Percentiles rank a stretch among this genome's conserved stretches.
Conservation (phyloP, 2,888 invertebrate species). For the Drosophila ustulata region DNA sequence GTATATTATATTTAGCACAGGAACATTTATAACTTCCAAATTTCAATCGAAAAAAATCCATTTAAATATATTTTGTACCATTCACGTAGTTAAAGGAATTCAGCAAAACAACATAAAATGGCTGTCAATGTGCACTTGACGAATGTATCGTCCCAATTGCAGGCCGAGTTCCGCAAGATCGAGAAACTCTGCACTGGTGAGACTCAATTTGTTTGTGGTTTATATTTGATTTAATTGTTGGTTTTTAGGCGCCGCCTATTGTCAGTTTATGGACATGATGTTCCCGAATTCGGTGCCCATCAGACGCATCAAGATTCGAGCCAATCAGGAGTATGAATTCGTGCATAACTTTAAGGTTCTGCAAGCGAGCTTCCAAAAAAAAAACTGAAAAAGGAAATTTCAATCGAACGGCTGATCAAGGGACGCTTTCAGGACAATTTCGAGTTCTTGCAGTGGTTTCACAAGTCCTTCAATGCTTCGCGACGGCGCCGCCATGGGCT, state of each 20-base stretch:
- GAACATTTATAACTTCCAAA: background rate
- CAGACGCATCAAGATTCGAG: slow-evolving; percentile 98
- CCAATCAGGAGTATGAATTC: slow-evolving; percentile 88
- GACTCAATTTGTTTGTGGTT: slow-evolving; percentile 14
- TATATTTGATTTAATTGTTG: background rate
- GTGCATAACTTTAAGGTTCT: slow-evolving; percentile 52
- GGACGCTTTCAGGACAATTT: slow-evolving; percentile 99
- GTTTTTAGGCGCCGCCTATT: slow-evolving; percentile 94
- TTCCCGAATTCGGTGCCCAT: slow-evolving; percentile 94
- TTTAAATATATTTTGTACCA: slow-evolving; percentile 4
- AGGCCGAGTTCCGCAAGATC: slow-evolving; percentile 96
- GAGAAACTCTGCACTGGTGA: slow-evolving; percentile 95
- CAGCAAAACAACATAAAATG: slow-evolving; percentile 85
- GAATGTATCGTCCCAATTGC: slow-evolving; percentile 96
- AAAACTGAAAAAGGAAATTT: slow-evolving; percentile 63
- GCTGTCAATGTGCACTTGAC: slow-evolving; percentile 99
- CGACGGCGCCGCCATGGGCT: slow-evolving; percentile 26
- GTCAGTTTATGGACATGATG: slow-evolving; percentile 99
- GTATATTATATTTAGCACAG: background rate
- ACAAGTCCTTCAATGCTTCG: slow-evolving; percentile 51
- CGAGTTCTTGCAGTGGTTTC: slow-evolving; percentile 97
- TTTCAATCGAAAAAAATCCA: background rate
- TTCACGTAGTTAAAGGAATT: background rate
- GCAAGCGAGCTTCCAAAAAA: slow-evolving; percentile 45
- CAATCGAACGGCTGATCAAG: slow-evolving; percentile 90